These are phyloP conservation scores for Dysidea cf. avara DNA, from an alignment of 37 sponge, comb jelly and placozoan genomes.

Conservation along the genomic window DNA sequence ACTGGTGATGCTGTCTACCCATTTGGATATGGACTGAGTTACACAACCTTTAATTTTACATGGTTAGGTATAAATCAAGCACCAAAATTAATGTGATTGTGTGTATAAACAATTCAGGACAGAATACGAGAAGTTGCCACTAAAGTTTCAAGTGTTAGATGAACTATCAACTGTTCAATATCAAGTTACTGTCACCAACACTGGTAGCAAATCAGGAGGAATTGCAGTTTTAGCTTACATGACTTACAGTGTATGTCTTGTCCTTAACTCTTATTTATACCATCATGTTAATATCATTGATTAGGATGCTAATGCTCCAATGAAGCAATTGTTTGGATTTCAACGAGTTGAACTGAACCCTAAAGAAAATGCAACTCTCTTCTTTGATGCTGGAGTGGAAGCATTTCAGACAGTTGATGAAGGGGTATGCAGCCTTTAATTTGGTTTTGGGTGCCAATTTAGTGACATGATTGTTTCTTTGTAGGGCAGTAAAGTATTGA, in stretches of 20 bases:
- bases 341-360: slow-evolving; percentile 61
- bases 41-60: slow-evolving; percentile 55
- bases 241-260: slow-evolving; percentile 48
- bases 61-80: slow-evolving; percentile 31
- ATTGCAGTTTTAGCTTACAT: slow-evolving; percentile 59
- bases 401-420: slow-evolving; percentile 46
- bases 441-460: too few relatives aligned
- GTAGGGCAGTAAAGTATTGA: too few relatives aligned
- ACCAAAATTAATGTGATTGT: too few relatives aligned
- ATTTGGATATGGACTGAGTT: slow-evolving; percentile 80
- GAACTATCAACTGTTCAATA: slow-evolving; percentile 28
- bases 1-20: slow-evolving; percentile 59
- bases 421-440: slow-evolving; percentile 21
- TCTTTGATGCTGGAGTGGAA: slow-evolving; percentile 48
- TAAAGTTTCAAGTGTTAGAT: background rate
- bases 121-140: background rate
- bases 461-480: too few relatives aligned
- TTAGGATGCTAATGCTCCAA: slow-evolving; percentile 60
- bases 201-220: slow-evolving; percentile 48
- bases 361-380: slow-evolving; percentile 34
- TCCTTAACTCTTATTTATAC: too few relatives aligned
- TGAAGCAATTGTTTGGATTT: slow-evolving; percentile 73
- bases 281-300: background rate
- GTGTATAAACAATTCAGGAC: too few relatives aligned
- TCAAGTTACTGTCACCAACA: slow-evolving; percentile 72